Evolutionary conservation across 2,888 invertebrate genomes (phyloP).

Genomic region (Caenorhabditis macrosperma): DNA sequence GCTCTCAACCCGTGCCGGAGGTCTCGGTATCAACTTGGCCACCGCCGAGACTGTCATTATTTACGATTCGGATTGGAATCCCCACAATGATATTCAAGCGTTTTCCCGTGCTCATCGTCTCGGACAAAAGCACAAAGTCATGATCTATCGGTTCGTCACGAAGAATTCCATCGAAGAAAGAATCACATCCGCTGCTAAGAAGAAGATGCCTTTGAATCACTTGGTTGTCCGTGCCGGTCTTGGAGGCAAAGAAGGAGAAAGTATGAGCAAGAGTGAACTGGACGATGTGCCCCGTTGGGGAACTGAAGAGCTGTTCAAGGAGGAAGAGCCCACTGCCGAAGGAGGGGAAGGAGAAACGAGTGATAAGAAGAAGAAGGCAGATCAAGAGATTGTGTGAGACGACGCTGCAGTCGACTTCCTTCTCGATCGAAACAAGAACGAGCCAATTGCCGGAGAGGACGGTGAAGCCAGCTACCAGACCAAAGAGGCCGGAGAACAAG

Average conservation of each 20-base stretch:
- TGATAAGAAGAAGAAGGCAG: constrained; percentile 91
- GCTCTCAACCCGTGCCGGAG: constrained; percentile 96
- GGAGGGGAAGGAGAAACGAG: constrained; percentile 85
- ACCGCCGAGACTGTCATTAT: constrained; percentile 99
- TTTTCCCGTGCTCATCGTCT: constrained; percentile 99
- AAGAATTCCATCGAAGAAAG: constrained; percentile 98
- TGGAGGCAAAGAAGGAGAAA: constrained; percentile 88
- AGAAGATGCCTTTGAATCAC: constrained; percentile 99
- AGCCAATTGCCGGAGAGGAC: constrained; percentile 47
- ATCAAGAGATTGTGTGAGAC: constrained; percentile 85
- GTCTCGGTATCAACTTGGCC: constrained; percentile 97
- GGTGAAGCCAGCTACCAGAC: constrained; percentile 90
- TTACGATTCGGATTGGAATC: constrained; percentile 99
- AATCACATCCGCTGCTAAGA: constrained; percentile 95
- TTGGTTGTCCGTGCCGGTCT: constrained; percentile 95
- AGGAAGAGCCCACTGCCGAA: constrained; percentile 87
- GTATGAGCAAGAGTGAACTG: constrained; percentile 96
- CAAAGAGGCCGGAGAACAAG: constrained; percentile 84
- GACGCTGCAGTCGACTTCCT: constrained; percentile 94
- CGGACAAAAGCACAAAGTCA: constrained; percentile 98
- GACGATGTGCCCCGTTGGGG: constrained; percentile 98
- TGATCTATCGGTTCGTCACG: constrained; percentile 92
- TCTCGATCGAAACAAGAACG: constrained; percentile 86
- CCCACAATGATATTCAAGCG: constrained; percentile 89
- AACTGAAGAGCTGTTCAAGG: constrained; percentile 98